phyloP scores from a whole-genome alignment of 2,113 vertebrate genomes.

The Regulus satrapa region DNA sequence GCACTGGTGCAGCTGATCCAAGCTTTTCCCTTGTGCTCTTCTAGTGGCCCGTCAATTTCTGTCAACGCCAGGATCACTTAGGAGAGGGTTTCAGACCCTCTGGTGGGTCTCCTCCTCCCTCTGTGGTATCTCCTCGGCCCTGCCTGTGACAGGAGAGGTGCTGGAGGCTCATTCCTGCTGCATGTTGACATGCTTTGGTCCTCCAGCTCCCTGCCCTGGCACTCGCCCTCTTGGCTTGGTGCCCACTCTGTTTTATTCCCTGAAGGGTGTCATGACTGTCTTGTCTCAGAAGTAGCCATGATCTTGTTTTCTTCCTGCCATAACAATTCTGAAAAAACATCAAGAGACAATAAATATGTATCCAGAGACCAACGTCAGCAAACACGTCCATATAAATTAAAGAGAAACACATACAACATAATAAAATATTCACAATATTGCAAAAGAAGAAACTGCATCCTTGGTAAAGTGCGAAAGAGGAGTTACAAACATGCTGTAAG shows the following conservation, averaged over 20 bases:
- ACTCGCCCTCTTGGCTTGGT: background rate
- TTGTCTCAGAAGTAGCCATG: background rate
- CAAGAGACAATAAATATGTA: background rate
- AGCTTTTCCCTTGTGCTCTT: background rate
- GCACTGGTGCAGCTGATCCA: background rate
- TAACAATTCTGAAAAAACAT: background rate
- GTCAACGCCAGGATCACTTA: too few species aligned
- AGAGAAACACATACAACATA: background rate
- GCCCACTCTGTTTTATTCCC: background rate
- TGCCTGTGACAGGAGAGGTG: background rate
- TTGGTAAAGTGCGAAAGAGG: background rate
- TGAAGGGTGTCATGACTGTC: background rate
- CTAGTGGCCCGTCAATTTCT: background rate
- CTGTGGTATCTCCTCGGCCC: background rate
- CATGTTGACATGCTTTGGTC: accelerated
- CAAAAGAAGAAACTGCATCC: background rate
- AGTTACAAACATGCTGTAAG: background rate
- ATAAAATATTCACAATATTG: background rate
- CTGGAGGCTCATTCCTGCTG: background rate
- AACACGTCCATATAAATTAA: background rate
- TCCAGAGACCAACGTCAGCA: background rate
- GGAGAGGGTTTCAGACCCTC: background rate
- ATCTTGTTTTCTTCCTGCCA: background rate
- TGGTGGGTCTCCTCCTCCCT: background rate
- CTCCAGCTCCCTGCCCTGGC: background rate